phyloP scores from a whole-genome alignment of 2,113 vertebrate species.

The Halcyon malimbica region DNA sequence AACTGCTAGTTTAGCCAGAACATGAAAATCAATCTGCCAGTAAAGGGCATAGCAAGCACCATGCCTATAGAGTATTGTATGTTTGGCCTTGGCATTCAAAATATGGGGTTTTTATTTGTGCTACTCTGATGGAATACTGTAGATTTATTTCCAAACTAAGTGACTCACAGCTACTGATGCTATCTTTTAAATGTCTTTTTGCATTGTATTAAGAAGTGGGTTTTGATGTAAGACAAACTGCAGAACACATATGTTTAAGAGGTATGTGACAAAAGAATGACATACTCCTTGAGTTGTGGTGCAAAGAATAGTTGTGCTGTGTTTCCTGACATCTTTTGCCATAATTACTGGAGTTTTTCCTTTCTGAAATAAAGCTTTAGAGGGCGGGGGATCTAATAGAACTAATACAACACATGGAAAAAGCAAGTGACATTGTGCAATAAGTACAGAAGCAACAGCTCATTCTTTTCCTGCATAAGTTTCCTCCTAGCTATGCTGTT shows the following conservation, averaged over 20 bases:
- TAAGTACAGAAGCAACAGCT: background rate
- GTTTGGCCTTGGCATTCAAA: conserved; percentile 60
- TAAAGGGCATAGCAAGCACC: conserved; percentile 70
- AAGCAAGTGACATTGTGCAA: background rate
- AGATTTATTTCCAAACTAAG: conserved; percentile 47
- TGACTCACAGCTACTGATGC: background rate
- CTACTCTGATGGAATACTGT: background rate
- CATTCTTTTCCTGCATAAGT: conserved; percentile 28
- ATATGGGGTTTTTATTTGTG: conserved; percentile 43
- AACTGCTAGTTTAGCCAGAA: conserved; percentile 72
- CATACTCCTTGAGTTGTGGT: background rate
- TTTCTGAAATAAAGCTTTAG: conserved; percentile 17
- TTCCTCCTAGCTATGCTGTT: conserved; percentile 33
- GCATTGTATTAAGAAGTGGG: background rate
- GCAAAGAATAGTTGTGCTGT: background rate
- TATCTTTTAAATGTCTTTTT: conserved; percentile 14
- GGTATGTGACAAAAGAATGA: background rate
- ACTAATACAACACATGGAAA: background rate
- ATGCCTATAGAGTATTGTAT: conserved; percentile 47
- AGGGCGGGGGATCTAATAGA: background rate
- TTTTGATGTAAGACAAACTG: background rate
- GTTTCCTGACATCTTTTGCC: background rate
- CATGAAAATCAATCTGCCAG: conserved; percentile 76
- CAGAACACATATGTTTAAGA: background rate
- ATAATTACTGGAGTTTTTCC: background rate